These are phyloP conservation scores for Rhinoraja longicauda DNA, from an alignment of 2,797 vertebrate species.

Conservation along the genomic window DNA sequence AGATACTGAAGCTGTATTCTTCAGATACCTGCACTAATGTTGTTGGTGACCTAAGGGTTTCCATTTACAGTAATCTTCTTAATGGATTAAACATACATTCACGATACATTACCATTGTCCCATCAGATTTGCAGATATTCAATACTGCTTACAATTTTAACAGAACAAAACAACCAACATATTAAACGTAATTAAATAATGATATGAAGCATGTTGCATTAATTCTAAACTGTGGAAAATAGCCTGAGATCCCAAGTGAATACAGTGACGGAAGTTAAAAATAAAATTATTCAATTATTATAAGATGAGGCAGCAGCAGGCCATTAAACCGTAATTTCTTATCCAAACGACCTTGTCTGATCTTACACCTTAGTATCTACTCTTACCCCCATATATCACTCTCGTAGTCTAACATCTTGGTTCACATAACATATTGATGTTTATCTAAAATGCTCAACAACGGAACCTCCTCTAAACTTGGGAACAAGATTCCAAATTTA, in stretches of 20 bases:
- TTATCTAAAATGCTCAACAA: no score
- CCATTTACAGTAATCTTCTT: slow-evolving; percentile 25
- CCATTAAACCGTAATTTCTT: no score
- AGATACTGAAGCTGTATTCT: not conserved
- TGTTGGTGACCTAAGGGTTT: slow-evolving; percentile 15
- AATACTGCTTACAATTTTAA: slow-evolving; percentile 25
- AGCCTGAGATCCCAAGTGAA: not conserved
- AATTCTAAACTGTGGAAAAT: not conserved
- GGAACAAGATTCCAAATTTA: no score
- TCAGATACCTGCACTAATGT: not conserved
- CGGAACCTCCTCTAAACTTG: no score
- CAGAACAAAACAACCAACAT: slow-evolving; percentile 24
- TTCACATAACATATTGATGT: no score
- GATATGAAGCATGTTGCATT: not conserved
- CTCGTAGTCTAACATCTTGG: no score
- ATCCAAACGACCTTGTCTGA: no score
- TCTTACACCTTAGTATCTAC: no score
- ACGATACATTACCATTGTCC: not conserved
- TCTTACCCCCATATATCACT: no score
- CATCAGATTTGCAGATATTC: slow-evolving; percentile 32
- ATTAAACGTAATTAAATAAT: slow-evolving; percentile 28
- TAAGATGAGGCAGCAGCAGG: no score
- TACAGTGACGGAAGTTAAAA: slow-evolving; percentile 13
- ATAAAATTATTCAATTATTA: not conserved
- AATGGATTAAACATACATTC: slow-evolving; percentile 5